Evolutionary conservation across 2,113 vertebrate genomes (phyloP).

Genomic region (Silurus meridionalis): DNA sequence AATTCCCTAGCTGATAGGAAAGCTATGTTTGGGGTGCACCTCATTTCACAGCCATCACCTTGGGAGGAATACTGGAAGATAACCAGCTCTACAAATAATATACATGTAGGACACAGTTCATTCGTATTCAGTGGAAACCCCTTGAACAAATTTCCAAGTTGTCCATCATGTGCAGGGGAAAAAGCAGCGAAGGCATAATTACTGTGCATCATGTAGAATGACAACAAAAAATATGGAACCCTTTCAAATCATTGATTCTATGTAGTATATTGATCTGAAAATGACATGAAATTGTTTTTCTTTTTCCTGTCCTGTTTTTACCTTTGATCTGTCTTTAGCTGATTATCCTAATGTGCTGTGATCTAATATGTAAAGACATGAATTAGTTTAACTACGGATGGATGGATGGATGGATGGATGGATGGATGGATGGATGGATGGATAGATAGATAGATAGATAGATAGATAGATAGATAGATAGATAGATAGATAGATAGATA

Average conservation of each 20-base stretch:
- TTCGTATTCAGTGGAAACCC: constrained; percentile 29
- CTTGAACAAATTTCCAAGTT: constrained; percentile 32
- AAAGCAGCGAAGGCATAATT: neutral
- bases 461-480: too few relatives aligned
- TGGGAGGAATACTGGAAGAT: constrained; percentile 29
- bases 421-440: too few relatives aligned
- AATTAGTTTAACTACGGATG: neutral
- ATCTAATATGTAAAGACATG: neutral
- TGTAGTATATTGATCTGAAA: neutral
- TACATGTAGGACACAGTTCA: constrained; percentile 23
- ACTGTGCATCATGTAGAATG: neutral
- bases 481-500: neutral
- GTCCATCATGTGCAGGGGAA: neutral
- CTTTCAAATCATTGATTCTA: neutral
- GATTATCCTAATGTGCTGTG: neutral
- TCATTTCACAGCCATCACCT: constrained; percentile 41
- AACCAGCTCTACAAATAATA: constrained; percentile 38
- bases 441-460: neutral
- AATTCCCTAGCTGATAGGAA: constrained; percentile 41
- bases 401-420: too few relatives aligned
- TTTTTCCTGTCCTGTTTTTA: neutral
- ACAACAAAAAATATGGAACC: neutral
- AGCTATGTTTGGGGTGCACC: neutral
- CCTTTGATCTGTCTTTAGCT: neutral
- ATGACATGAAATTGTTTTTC: neutral